Base-by-base conservation (phyloP, 2,888 invertebrate species). In the Cantharis rufa region DNA sequence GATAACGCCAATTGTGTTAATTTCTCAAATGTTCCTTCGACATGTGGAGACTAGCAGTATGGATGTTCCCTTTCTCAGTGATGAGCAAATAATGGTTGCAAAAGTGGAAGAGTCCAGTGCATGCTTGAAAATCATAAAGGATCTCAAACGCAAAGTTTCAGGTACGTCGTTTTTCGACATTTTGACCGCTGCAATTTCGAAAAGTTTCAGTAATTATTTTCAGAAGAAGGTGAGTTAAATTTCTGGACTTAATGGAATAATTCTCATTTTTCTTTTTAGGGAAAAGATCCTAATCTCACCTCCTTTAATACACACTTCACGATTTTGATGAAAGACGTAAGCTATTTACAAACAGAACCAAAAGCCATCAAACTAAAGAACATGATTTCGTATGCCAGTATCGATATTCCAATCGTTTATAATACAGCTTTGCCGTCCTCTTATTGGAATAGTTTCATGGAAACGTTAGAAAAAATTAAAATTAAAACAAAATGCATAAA, bases 191-290 rank as follows among this genome's bases (percentile, higher is more conserved):
- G 69, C 74, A 10, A 10, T 70, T 64, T 70, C 74, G 21, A 48
- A 62, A 16, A 64, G 74, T 16, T 15, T 74, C 4, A 15, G 18
- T 16, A 64, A 74, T 7, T 74, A 74, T 32, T 74, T 72, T 18
- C 10, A 66, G 21, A 64, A 72, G 66, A 48, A 24, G 13, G 11
- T 32, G 1, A 13, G 13, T 5, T 10, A 16, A 3, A 28, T 11
- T 16, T 13, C 9, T 48, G 7, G 0, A 7, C 4, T 9, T 13
- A 7, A 7, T n/a, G n/a, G 3, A n/a, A 4, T 48, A 2, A 1
- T 7, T n/a, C 0, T 4, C 1, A 1, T 48, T 48, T n/a, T 48
- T 2, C 9, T 0, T 48, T 48, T 48, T n/a, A 48, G 48, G 48
- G 48, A 0, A 48, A 48, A 7, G n/a, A n/a, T 48, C 7, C n/a